Percentiles rank a stretch among this genome's conserved stretches.
Conservation (phyloP, 2,797 vertebrate genomes). For the Cygnus olor region DNA sequence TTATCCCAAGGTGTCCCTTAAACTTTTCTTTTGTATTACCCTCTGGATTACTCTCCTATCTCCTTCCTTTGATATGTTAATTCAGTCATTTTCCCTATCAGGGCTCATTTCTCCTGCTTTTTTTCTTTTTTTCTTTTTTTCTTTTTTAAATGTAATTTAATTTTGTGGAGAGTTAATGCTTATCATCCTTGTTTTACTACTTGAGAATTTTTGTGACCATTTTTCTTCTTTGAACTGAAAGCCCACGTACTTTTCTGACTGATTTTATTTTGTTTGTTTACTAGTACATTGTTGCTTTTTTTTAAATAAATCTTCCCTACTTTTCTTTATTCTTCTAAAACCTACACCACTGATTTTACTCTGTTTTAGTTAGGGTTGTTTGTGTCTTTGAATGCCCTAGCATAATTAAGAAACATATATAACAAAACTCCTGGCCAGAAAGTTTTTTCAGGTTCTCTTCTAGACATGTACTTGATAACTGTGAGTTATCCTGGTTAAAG, state of each 20-base stretch:
- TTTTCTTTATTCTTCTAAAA: background rate
- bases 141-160: conserved; percentile 43
- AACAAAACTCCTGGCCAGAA: background rate
- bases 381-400: background rate
- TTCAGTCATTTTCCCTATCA: conserved; percentile 39
- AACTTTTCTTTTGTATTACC: conserved; percentile 64
- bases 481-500: background rate
- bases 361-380: background rate
- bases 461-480: background rate
- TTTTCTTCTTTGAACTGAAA: conserved; percentile 18
- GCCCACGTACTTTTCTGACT: background rate
- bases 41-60: conserved; percentile 60
- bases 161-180: conserved; percentile 59
- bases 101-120: conserved; percentile 7
- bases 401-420: background rate
- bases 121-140: background rate
- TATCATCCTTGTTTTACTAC: conserved; percentile 47
- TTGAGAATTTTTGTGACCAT: conserved; percentile 12
- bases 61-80: conserved; percentile 75
- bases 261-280: background rate
- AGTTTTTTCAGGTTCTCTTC: background rate
- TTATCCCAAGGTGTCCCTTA: conserved; percentile 65
- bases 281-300: background rate
- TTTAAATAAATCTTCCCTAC: background rate
- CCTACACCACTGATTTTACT: background rate